Evolutionary conservation across 2,888 invertebrate genomes (phyloP).

Genomic region (Strigamia crassipes): DNA sequence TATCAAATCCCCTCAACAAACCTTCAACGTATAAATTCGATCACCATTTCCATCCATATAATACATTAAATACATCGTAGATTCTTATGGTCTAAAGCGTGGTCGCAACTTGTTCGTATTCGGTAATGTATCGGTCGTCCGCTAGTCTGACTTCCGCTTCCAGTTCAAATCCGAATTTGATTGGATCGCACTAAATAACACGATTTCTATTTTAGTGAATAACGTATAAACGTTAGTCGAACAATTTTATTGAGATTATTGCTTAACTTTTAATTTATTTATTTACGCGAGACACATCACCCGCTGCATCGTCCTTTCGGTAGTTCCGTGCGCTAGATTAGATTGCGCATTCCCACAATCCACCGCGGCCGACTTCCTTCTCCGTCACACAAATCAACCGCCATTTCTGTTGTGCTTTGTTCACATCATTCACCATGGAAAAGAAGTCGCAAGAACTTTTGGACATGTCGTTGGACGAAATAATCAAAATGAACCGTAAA

Average conservation of each 20-base stretch:
- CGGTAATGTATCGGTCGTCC: too few relatives aligned
- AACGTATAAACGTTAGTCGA: neutral
- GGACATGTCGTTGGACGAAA: slow-evolving; percentile 96
- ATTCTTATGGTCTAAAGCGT: neutral
- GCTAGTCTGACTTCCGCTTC: too few relatives aligned
- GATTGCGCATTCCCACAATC: neutral
- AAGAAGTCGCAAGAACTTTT: slow-evolving; percentile 87
- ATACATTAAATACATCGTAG: slow-evolving; percentile 75
- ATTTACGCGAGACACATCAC: too few relatives aligned
- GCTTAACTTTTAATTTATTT: neutral
- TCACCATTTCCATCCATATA: slow-evolving; percentile 73
- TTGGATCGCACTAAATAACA: neutral
- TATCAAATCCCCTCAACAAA: neutral
- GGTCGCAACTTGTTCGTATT: too few relatives aligned
- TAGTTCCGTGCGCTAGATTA: slow-evolving; percentile 54
- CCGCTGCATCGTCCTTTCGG: neutral
- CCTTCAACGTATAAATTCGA: slow-evolving; percentile 77
- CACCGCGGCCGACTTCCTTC: neutral
- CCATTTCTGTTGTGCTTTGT: slow-evolving; percentile 36
- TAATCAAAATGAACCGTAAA: slow-evolving; percentile 76
- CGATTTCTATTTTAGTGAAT: neutral
- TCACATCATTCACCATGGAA: slow-evolving; percentile 22
- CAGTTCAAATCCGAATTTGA: too few relatives aligned
- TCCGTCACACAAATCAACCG: neutral
- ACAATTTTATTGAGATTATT: neutral